Evolutionary conservation across 64 coral and sea anemone species (phyloP).

Genomic region (Montipora capricornis): DNA sequence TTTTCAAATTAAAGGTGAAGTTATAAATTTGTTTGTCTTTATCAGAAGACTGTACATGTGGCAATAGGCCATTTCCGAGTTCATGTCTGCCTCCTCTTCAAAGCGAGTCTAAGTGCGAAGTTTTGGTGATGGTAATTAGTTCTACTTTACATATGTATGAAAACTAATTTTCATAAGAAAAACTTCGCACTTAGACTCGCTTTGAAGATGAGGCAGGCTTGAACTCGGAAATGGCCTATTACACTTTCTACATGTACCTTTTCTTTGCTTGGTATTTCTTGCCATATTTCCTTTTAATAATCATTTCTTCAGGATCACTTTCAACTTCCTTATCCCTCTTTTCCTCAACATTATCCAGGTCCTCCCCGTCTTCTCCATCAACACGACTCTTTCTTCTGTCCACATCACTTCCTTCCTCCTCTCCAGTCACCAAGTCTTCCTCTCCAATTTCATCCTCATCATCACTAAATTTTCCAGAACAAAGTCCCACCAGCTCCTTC

Average conservation of each 20-base stretch:
- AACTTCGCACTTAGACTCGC: too few relatives aligned
- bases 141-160: too few relatives aligned
- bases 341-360: not conserved
- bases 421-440: not conserved
- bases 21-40: too few relatives aligned
- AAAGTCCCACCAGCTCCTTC: constrained; percentile 72
- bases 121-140: too few relatives aligned
- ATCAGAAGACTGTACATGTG: too few relatives aligned
- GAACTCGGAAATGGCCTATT: too few relatives aligned
- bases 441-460: not conserved
- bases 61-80: too few relatives aligned
- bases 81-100: too few relatives aligned
- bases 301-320: constrained; percentile 58
- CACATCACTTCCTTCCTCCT: not conserved
- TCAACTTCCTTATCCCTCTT: constrained; percentile 50
- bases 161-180: too few relatives aligned
- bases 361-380: not conserved
- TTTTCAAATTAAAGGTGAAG: too few relatives aligned
- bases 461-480: constrained; percentile 74
- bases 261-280: constrained; percentile 69
- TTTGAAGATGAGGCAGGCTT: too few relatives aligned
- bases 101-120: too few relatives aligned
- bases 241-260: not conserved
- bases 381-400: not conserved
- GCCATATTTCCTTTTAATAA: constrained; percentile 59